Evolutionary conservation across 1,140 invertebrate species (phyloP), one percentile per base, ranked within the genome.

Genomic region (Theocolax elegans): DNA sequence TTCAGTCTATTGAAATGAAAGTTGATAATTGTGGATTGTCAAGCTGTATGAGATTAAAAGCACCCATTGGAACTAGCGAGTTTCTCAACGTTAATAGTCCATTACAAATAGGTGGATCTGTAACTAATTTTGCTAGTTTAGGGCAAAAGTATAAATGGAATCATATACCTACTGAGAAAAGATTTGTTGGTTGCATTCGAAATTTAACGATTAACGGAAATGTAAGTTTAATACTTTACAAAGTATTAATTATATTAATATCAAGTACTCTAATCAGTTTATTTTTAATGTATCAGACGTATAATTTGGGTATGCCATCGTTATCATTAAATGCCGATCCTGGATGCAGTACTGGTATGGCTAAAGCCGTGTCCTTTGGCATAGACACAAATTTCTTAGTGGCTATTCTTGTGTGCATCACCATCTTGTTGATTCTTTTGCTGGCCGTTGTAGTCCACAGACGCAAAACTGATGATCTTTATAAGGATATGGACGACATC

Each of bases 401-500:
- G 13, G 93, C 93, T n/a, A 92, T 96, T 70, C 83, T 94, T 10
- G 91, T 93, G 0, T 95, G 93, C 79, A 88, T 95, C 66, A 89
- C 90, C 0, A 90, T 94, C 66, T 82, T 95, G 72, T 83, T 94
- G 71, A 92, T 97, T 73, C 87, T 98, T 2, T 87, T 97, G 1
- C 82, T 97, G 76, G 92, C 95, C 3, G 92, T 97, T 51, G 93
- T 97, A 3, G 92, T 96, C 0, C 95, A 96, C 76, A 89, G 92
- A 72, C 88, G 92, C 35, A 91, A 93, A 75, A 91, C 93, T 10
- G 93, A 97, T 79, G 95, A 95, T 67, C 89, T 93, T 75, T 92
- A 95, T 35, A 97, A 97, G 80, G 96, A 98, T 78, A 91, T 95
- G 75, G 96, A 98, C 80, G 97, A 99, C 81, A 97, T 98, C 38